Base-by-base conservation (phyloP, 2,797 vertebrate species). In the Chromis chromis region DNA sequence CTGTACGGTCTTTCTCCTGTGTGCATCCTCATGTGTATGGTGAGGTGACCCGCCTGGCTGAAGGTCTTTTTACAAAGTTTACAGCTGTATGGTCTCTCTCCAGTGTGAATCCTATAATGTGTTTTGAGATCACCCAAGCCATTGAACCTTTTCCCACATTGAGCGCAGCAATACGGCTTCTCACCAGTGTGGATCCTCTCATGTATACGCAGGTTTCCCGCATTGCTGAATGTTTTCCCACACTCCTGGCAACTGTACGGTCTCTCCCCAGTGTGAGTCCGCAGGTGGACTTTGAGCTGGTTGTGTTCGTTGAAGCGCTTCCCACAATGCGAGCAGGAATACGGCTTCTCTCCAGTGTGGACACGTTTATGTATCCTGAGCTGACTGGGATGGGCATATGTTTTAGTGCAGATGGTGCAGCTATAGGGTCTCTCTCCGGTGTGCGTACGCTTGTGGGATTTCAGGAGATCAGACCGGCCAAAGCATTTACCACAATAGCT, bases 261-360 rank as follows among this genome's bases (percentile, higher is more conserved):
- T 70, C 90, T 87, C 72, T 95, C 94, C 0, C 94, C 94, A 0
- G 95, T 95, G 89, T 95, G 95, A 7, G 93, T 94, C 48, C 94
- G 88, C 59, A 94, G 6, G 74, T 95, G 95, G 33, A 94, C 93
- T 69, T 94, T 95, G 24, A 95, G 93, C 77, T 93, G 94, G 84
- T 93, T 94, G 88, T 90, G 92, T 59, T 94, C 93, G 0, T 88
- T 94, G 74, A 95, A 95, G n/a, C 93, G 76, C 28, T 94, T 94
- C 3, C 76, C 84, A 1, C 95, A 95, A 82, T 90, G 79, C 0
- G 86, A 64, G 80, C 95, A 95, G 50, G 81, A 71, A 24, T 95
- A 96, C 0, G 95, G 96, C 33, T 94, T 94, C 82, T 97, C 96
- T 1, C 95, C 96, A 0, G 94, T 96, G 89, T 96, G 96, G 65